Base-by-base conservation (phyloP, 2,888 invertebrate genomes). In the Pollenia angustigena region DNA sequence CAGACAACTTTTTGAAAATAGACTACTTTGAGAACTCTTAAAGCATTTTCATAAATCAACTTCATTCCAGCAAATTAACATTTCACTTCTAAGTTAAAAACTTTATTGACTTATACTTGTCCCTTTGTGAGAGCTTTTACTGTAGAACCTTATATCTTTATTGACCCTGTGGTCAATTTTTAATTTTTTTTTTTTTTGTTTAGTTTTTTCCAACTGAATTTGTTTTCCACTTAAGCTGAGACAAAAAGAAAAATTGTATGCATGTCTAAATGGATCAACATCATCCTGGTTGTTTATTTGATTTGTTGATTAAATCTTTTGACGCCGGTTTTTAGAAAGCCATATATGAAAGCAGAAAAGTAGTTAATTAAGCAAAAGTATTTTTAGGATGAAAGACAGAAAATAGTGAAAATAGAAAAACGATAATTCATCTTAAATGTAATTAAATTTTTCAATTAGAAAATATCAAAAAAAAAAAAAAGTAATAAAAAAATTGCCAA, bases 291-390 rank as follows among this genome's bases (percentile, higher is more conserved):
- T 46, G 79, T 9, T 72, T 84, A 52, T 79, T 74, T 79, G 66
- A 84, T 66, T 72, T 79, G 66, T 18, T 60, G 84, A 79, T 84
- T 68, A 79, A 84, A 84, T 84, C 78, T 66, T 79, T 44, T 79
- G 84, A 60, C 84, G 72, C 84, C 84, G 84, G 84, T 78, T 83
- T 50, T 9, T 71, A 4, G 14, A 12, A 23, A 23, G 32, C 32
- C 32, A 32, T 32, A 32, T 32, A 4, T 32, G 32, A 62, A 58
- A 7, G n/a, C 16, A 9, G 16, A 44, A 76, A 54, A 54, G 1
- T 4, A 60, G 18, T 40, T 18, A 23, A 23, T 60, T 69, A 42
- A 23, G n/a, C 2, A 52, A 79, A 52, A 60, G n/a, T 52, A 32
- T 14, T 46, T 48, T 48, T 32, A 23, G 23, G 14, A 52, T 16